phyloP scores from a whole-genome alignment of 2,113 vertebrate genomes.

The Saccopteryx bilineata region DNA sequence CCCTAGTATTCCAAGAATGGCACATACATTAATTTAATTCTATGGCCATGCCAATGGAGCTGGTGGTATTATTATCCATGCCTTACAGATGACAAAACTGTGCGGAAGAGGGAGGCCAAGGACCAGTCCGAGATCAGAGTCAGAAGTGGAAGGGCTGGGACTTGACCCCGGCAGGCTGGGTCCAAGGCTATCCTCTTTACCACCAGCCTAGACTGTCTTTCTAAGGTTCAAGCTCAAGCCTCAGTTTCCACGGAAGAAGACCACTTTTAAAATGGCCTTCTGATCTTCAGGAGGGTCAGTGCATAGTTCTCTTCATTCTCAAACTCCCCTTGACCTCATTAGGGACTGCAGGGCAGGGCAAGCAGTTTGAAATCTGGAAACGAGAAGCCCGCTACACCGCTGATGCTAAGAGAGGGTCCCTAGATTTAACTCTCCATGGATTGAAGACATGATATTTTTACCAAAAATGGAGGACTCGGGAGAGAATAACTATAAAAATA shows the following conservation, averaged over 20 bases:
- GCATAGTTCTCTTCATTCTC: not conserved
- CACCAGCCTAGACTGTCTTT: not conserved
- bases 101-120: not conserved
- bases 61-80: not conserved
- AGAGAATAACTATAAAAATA: conserved; percentile 21
- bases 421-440: not conserved
- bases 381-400: not conserved
- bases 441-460: not conserved
- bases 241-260: not conserved
- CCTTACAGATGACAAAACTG: not conserved
- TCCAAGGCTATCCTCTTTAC: too few relatives aligned
- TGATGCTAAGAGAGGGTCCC: not conserved
- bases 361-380: not conserved
- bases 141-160: not conserved
- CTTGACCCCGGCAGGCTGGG: not conserved
- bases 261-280: not conserved
- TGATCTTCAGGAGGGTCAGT: not conserved
- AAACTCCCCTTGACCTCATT: not conserved
- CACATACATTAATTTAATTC: not conserved
- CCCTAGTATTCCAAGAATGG: not conserved
- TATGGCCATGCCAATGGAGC: not conserved
- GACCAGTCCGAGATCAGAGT: not conserved
- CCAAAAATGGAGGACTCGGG: not conserved
- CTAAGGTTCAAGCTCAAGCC: not conserved
- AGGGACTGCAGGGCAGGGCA: not conserved